These are phyloP conservation scores for Tympanoctomys barrerae DNA, from an alignment of 2,797 vertebrate species.

Conservation along the genomic window DNA sequence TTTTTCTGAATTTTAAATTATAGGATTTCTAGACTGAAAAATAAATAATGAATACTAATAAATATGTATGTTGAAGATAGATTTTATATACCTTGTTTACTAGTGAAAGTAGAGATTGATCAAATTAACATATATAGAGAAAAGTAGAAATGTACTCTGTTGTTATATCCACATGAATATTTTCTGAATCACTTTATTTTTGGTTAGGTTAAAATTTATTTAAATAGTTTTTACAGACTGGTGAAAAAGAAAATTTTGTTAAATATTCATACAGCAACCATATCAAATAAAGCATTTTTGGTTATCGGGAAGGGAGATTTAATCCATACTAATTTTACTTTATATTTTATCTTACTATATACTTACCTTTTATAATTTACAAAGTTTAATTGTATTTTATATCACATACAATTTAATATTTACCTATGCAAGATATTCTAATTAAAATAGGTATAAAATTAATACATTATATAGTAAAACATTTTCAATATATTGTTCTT, in stretches of 20 bases:
- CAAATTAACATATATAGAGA: background rate
- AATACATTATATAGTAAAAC: background rate
- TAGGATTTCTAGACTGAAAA: background rate
- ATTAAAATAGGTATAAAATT: slow-evolving; percentile 22
- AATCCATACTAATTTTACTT: background rate
- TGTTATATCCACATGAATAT: background rate
- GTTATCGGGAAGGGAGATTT: background rate
- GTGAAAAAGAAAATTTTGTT: background rate
- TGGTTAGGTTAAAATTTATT: slow-evolving; percentile 10
- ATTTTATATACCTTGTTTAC: background rate
- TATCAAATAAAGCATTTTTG: background rate
- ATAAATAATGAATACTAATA: background rate
- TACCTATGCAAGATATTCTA: background rate
- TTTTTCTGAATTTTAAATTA: slow-evolving; percentile 44
- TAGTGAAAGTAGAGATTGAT: background rate
- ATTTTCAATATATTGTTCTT: background rate
- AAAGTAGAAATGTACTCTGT: background rate
- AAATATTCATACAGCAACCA: background rate
- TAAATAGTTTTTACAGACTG: slow-evolving; percentile 24
- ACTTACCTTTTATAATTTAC: background rate
- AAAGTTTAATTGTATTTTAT: background rate
- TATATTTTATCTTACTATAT: background rate
- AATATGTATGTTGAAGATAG: background rate
- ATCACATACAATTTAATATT: background rate
- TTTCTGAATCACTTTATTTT: slow-evolving; percentile 3